phyloP scores from a whole-genome alignment of 1,140 invertebrate genomes.

The Cydia fagiglandana region DNA sequence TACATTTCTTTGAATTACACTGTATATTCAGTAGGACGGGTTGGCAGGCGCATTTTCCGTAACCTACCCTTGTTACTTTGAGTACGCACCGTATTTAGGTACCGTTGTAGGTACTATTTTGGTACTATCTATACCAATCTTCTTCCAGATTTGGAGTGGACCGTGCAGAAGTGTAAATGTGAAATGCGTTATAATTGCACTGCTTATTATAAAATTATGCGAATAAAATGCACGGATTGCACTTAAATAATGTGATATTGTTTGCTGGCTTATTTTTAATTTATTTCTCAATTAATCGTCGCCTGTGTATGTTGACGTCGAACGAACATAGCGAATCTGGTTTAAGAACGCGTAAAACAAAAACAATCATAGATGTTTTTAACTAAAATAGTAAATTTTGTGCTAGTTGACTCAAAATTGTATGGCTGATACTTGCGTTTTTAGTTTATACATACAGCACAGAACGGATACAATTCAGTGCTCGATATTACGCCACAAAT shows the following conservation, averaged over 20 bases:
- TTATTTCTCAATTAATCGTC: constrained; percentile 43
- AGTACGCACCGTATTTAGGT: constrained; percentile 28
- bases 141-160: constrained; percentile 20
- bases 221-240: constrained; percentile 66
- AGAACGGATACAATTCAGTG: too few species aligned
- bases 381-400: constrained; percentile 17
- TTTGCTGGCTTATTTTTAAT: constrained; percentile 60
- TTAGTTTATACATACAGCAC: too few species aligned
- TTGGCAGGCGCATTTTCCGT: constrained; percentile 15
- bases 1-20: constrained; percentile 13
- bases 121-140: background rate
- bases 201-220: constrained; percentile 68
- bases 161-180: constrained; percentile 40
- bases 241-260: constrained; percentile 58
- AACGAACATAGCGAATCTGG: constrained; percentile 21
- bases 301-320: constrained; percentile 33
- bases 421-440: background rate
- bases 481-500: too few species aligned
- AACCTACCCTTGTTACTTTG: constrained; percentile 3
- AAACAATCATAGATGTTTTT: background rate
- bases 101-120: background rate
- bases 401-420: background rate
- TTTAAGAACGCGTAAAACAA: background rate
- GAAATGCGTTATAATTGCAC: constrained; percentile 63
- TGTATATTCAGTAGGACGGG: background rate